Evolutionary conservation across 1,140 invertebrate species (phyloP).

Genomic region (Sycophila sp.): DNA sequence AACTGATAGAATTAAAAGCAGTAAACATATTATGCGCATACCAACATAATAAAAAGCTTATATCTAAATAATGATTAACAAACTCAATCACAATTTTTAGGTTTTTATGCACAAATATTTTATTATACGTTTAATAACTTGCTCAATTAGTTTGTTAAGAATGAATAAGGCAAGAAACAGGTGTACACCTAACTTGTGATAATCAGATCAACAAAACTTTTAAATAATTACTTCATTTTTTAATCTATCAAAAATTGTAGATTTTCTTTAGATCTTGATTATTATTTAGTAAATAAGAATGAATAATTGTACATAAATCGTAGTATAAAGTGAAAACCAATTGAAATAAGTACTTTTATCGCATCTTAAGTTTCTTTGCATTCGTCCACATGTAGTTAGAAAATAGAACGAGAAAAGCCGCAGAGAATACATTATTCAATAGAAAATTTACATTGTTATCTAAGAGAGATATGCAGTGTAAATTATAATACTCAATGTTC

Average conservation of each 20-base stretch:
- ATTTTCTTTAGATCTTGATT: too few species aligned
- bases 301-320: neutral
- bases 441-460: neutral
- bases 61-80: too few species aligned
- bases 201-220: neutral
- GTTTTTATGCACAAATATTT: neutral
- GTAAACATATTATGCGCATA: too few species aligned
- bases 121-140: neutral
- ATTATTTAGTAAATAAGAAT: too few species aligned
- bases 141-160: neutral
- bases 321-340: neutral
- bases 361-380: slow-evolving; percentile 1
- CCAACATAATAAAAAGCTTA: too few species aligned
- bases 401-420: slow-evolving; percentile 1
- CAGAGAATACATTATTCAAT: slow-evolving; percentile 3
- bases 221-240: too few species aligned
- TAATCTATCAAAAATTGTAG: too few species aligned
- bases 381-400: neutral
- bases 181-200: neutral
- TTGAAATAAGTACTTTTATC: slow-evolving; percentile 14
- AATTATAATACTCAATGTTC: neutral
- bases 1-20: too few species aligned
- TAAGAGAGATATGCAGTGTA: slow-evolving; percentile 3
- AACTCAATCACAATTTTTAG: too few species aligned
- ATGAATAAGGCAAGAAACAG: neutral